Evolutionary conservation across 1,140 invertebrate genomes (phyloP), one percentile per base, ranked within the genome.

Genomic region (Lepidostoma basale): DNA sequence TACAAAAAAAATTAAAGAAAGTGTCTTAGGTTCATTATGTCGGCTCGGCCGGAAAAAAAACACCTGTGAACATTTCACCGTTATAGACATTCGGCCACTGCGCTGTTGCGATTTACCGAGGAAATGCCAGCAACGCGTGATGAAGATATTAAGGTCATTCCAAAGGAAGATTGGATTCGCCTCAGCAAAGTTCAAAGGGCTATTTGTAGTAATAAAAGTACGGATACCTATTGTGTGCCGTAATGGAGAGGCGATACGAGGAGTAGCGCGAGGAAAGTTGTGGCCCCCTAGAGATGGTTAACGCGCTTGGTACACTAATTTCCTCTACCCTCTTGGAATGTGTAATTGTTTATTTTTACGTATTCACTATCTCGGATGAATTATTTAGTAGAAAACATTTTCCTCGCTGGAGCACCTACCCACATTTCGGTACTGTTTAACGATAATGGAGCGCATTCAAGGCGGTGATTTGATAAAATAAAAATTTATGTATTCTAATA

Each of bases 401-500:
- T n/a, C n/a, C n/a, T n/a, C 26, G 49, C n/a, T 54, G 8, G n/a
- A 26, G 23, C n/a, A n/a, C n/a, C n/a, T 39, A n/a, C 30, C 33
- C 18, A 23, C 54, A 14, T 59, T 59, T 59, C 54, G 30, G 54
- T 59, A 59, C 30, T 59, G 54, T 59, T 59, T 59, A 39, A 59
- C 33, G 33, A 59, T 59, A 59, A 59, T 59, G 54, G 30, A 59
- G 30, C 54, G 3, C 33, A 59, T 16, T 56, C 8, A 39, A 59
- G 22, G 54, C 54, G 36, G 54, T 59, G 54, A 59, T 59, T 59
- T 59, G 54, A 39, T 59, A 25, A 59, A 59, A 59, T 59, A 59
- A 59, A 59, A 59, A 59, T 59, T 59, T 59, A 59, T 59, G 33
- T 36, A 40, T 59, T 40, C 30, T 59, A 59, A 59, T 59, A 59